These are phyloP conservation scores for Alethe castanea DNA, from an alignment of 2,113 vertebrate species.

Conservation along the genomic window DNA sequence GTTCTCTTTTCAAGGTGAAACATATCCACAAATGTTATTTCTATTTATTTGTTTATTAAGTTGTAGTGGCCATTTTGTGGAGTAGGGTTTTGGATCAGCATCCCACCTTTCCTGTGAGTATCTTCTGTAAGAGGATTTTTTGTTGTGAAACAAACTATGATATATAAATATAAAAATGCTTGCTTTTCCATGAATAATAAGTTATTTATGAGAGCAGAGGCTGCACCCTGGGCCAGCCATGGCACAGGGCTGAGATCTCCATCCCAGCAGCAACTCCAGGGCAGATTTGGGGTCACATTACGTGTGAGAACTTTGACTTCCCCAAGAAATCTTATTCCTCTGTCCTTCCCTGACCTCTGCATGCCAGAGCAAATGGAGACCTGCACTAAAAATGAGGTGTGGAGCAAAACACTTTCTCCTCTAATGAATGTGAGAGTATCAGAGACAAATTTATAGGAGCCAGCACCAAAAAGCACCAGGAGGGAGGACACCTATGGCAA, in stretches of 20 bases:
- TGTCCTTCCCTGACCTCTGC: neutral
- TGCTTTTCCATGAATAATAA: neutral
- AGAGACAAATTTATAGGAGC: neutral
- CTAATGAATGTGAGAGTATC: neutral
- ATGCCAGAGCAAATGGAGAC: neutral
- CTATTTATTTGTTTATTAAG: neutral
- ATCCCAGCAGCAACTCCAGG: neutral
- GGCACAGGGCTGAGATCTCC: neutral
- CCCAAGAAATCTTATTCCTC: neutral
- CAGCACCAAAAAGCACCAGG: neutral
- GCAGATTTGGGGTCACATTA: fast-evolving
- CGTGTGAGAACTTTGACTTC: neutral
- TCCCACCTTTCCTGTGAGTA: neutral
- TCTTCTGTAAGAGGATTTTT: neutral
- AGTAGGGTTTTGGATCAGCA: neutral
- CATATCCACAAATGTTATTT: neutral
- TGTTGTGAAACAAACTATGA: neutral
- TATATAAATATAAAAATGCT: neutral
- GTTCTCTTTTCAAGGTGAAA: neutral
- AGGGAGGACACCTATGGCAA: neutral
- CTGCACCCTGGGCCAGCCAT: neutral
- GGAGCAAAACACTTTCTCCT: neutral
- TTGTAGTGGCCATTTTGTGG: fast-evolving
- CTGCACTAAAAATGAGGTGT: neutral
- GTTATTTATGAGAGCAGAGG: neutral